Conservation (phyloP, 2,113 vertebrate species). For the Cynocephalus volans region DNA sequence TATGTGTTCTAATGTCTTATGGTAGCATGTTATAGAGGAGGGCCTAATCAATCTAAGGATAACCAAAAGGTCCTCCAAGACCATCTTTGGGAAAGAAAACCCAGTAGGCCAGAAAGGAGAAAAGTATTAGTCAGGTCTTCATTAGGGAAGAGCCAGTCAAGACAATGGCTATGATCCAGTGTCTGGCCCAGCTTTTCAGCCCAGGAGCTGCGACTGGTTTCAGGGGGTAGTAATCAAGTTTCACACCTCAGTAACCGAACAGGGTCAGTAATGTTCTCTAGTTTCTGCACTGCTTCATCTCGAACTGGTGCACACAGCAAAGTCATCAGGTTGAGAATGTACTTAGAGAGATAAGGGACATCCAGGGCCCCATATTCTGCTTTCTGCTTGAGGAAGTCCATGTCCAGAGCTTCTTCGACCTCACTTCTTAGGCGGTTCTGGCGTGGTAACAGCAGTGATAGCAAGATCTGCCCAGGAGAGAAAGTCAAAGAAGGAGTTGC, state of each 20-base stretch:
- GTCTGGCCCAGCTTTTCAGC: background rate
- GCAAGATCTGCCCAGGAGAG: conserved; percentile 84
- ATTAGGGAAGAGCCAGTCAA: background rate
- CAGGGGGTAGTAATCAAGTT: background rate
- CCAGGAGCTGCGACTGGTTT: background rate
- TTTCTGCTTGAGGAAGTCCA: conserved; percentile 87
- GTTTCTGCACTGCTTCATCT: conserved; percentile 87
- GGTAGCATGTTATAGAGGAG: background rate
- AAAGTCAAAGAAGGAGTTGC: background rate
- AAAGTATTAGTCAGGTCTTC: background rate
- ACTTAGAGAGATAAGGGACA: conserved; percentile 84
- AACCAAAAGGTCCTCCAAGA: background rate
- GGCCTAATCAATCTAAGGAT: background rate
- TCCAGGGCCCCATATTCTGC: conserved; percentile 86
- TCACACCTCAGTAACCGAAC: conserved; percentile 89
- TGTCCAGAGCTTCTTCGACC: conserved; percentile 88
- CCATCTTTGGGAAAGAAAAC: conserved; percentile 31
- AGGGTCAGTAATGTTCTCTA: conserved; percentile 85
- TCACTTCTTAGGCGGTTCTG: conserved; percentile 87
- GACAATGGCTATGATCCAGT: background rate
- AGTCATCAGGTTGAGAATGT: conserved; percentile 88
- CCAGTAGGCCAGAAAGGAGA: background rate
- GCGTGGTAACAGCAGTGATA: conserved; percentile 87
- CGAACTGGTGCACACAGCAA: conserved; percentile 88
- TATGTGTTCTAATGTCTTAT: background rate